A percentile compares a stretch with the other conserved stretches of the same genome.
Conservation (phyloP, 1,140 invertebrate species). For the Sitophilus oryzae region DNA sequence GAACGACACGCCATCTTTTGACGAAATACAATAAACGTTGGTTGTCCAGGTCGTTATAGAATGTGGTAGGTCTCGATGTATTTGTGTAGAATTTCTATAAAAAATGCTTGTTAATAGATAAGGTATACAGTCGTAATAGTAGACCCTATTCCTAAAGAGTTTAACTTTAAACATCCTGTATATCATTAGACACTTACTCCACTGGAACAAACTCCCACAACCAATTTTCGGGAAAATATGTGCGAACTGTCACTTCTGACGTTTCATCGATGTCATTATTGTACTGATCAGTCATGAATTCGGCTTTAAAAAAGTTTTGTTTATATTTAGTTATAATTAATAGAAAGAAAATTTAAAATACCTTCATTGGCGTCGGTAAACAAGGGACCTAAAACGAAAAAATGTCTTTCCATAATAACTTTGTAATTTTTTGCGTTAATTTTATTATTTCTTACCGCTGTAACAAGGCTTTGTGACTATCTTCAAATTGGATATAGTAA, state of each 20-base stretch:
- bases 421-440: slow-evolving; percentile 17
- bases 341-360: slow-evolving; percentile 14
- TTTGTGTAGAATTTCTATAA: slow-evolving; percentile 11
- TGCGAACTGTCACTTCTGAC: slow-evolving; percentile 44
- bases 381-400: slow-evolving; percentile 24
- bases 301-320: slow-evolving; percentile 26
- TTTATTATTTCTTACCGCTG: slow-evolving; percentile 21
- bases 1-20: slow-evolving; percentile 58
- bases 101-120: too few relatives aligned
- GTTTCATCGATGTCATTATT: slow-evolving; percentile 41
- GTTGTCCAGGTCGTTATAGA: slow-evolving; percentile 71
- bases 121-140: too few relatives aligned
- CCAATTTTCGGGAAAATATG: slow-evolving; percentile 65
- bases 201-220: slow-evolving; percentile 56
- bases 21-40: slow-evolving; percentile 61
- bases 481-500: slow-evolving; percentile 34
- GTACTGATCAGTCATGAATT: slow-evolving; percentile 28
- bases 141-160: slow-evolving; percentile 5
- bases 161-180: too few relatives aligned
- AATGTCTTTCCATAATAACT: not conserved
- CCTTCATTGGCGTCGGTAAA: slow-evolving; percentile 11
- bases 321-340: too few relatives aligned
- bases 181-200: too few relatives aligned
- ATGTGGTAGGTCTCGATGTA: slow-evolving; percentile 54
- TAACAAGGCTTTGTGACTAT: slow-evolving; percentile 36